These are phyloP conservation scores for Pyrgilauda ruficollis DNA, from an alignment of 2,113 vertebrate species.

Conservation along the genomic window DNA sequence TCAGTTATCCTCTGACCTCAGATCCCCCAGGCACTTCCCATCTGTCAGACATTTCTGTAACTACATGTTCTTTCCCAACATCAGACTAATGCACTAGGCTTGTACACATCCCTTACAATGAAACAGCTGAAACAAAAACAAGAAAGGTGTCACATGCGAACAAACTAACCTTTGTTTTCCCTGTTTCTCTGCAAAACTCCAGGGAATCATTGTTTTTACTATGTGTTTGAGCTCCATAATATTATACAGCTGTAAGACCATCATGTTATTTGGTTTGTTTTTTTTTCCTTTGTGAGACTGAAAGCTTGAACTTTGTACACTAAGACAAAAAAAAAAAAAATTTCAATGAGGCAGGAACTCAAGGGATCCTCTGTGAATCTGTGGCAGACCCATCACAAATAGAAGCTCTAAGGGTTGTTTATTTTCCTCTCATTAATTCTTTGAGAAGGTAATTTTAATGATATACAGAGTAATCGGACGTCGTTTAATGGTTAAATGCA, in stretches of 20 bases:
- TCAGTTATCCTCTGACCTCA: conserved; percentile 47
- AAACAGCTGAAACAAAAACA: not conserved
- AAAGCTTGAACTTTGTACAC: not conserved
- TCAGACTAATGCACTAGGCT: not conserved
- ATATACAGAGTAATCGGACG: not conserved
- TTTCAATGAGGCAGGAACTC: not conserved
- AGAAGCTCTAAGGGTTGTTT: not conserved
- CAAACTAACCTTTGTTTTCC: not conserved
- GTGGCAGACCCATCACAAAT: not conserved
- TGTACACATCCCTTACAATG: not conserved
- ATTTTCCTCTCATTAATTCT: not conserved
- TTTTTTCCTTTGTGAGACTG: not conserved
- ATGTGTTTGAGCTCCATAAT: not conserved
- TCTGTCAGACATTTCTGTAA: conserved; percentile 49
- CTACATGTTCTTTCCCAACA: not conserved
- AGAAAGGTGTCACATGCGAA: not conserved
- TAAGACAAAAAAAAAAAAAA: not conserved
- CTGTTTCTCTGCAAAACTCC: not conserved
- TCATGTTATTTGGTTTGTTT: no score
- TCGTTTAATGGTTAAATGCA: not conserved
- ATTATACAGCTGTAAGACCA: not conserved
- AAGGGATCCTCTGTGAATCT: not conserved
- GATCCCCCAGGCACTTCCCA: not conserved
- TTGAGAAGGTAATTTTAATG: not conserved
- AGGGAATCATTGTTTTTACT: not conserved